Conservation (phyloP, 2,888 invertebrate species). For the Amphimallon solstitiale region DNA sequence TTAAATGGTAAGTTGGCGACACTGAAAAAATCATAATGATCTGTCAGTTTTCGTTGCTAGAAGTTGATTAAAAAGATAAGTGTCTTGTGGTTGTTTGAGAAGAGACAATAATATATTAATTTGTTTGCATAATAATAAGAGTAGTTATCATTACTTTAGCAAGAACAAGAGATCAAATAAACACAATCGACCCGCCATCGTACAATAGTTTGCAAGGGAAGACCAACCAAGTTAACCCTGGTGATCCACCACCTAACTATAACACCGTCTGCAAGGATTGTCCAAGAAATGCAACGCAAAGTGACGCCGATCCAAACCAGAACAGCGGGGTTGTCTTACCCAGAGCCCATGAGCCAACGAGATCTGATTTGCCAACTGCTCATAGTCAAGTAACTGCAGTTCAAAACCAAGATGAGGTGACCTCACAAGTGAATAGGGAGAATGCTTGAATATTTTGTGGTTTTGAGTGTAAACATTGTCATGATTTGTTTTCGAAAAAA, state of each 20-base stretch:
- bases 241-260: slow-evolving; percentile 37
- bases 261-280: slow-evolving; percentile 22
- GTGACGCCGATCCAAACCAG: background rate
- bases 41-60: too few relatives aligned
- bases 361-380: background rate
- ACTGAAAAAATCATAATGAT: too few relatives aligned
- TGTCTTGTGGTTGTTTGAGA: too few relatives aligned
- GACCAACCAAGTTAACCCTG: background rate
- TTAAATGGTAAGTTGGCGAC: too few relatives aligned
- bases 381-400: background rate
- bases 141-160: too few relatives aligned
- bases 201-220: slow-evolving; percentile 26
- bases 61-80: too few relatives aligned
- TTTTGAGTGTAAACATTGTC: background rate
- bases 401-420: background rate
- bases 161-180: slow-evolving; percentile 1
- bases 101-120: too few relatives aligned
- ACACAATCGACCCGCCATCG: slow-evolving; percentile 14
- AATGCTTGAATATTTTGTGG: background rate
- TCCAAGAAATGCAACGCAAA: background rate
- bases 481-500: background rate
- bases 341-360: background rate
- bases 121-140: too few relatives aligned
- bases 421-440: background rate
- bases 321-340: background rate